Evolutionary conservation across 2,113 vertebrate species (phyloP).

Genomic region (Perccottus glenii): DNA sequence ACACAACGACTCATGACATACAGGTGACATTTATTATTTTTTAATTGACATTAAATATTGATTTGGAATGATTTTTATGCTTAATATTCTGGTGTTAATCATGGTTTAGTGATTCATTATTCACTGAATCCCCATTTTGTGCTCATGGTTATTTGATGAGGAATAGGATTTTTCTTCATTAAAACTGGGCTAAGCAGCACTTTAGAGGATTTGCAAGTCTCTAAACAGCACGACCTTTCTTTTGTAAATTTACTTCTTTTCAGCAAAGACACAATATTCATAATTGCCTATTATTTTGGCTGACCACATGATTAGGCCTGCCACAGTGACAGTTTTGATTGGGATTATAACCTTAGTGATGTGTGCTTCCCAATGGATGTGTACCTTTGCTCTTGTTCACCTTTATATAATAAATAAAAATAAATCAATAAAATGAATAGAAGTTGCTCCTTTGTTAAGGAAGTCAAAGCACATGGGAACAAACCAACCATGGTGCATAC

Average conservation of each 20-base stretch:
- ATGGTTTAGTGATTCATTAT: conserved; percentile 38
- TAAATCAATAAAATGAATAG: not conserved
- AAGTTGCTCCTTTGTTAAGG: conserved; percentile 4
- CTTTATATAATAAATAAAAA: not conserved
- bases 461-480: not conserved
- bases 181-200: conserved; percentile 41
- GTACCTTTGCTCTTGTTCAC: not conserved
- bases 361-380: conserved; percentile 14
- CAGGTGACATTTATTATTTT: not conserved
- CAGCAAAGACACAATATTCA: conserved; percentile 46
- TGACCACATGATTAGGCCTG: conserved; percentile 37
- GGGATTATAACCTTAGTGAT: conserved; percentile 20
- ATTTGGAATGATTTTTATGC: conserved; percentile 3
- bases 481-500: not conserved
- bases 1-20: not conserved
- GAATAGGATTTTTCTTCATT: conserved; percentile 36
- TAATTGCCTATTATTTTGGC: conserved; percentile 54
- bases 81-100: conserved; percentile 29
- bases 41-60: not conserved
- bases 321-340: conserved; percentile 1
- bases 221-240: conserved; percentile 44
- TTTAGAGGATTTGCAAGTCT: conserved; percentile 38
- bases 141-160: conserved; percentile 24
- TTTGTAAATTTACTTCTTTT: conserved; percentile 31
- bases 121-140: conserved; percentile 18